phyloP scores from a whole-genome alignment of 2,888 invertebrate genomes.

The Orthonevra nobilis region DNA sequence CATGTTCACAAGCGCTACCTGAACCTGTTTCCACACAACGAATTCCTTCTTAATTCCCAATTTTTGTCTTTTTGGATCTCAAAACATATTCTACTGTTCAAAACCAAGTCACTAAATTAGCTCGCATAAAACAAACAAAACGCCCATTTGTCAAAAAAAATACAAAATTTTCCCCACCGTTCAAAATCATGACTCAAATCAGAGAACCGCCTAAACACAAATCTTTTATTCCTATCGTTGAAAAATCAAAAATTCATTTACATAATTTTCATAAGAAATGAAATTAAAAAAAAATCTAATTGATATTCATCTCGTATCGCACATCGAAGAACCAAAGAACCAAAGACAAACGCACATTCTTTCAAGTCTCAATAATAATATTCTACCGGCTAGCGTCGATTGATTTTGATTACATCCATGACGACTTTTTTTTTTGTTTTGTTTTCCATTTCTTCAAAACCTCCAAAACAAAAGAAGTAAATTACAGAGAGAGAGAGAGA shows the following conservation, averaged over 20 bases:
- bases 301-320: slow-evolving; percentile 46
- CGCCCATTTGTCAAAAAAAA: not conserved
- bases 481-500: not conserved
- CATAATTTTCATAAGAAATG: slow-evolving; percentile 49
- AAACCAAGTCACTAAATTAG: too few species aligned
- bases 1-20: too few species aligned
- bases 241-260: slow-evolving; percentile 3
- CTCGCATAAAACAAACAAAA: too few species aligned
- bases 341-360: slow-evolving; percentile 38
- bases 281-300: slow-evolving; percentile 21
- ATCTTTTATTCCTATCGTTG: not conserved
- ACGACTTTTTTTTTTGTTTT: too few species aligned
- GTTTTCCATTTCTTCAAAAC: too few species aligned
- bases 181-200: slow-evolving; percentile 1
- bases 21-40: too few species aligned
- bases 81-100: too few species aligned
- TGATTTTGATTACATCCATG: slow-evolving; percentile 8
- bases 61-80: too few species aligned
- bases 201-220: slow-evolving; percentile 7
- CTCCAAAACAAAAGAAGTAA: too few species aligned
- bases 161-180: too few species aligned
- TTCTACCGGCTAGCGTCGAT: not conserved
- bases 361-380: not conserved
- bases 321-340: not conserved
- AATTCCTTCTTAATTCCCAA: too few species aligned